phyloP scores from a whole-genome alignment of 2,888 invertebrate species.

The Drymonia ruficornis region DNA sequence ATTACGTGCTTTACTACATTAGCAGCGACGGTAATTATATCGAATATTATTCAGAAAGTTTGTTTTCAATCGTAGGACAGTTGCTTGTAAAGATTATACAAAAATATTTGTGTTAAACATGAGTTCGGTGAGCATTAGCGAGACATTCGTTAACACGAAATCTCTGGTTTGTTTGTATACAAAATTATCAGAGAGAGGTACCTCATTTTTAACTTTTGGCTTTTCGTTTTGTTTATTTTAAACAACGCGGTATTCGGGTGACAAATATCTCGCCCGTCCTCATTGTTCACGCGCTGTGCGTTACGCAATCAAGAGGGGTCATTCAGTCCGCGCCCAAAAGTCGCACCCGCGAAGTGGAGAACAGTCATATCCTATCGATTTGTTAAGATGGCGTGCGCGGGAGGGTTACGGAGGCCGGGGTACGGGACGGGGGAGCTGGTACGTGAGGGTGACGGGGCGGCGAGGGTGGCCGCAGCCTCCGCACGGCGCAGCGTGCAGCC shows the following conservation, averaged over 20 bases:
- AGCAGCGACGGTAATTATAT: constrained; percentile 8
- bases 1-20: constrained; percentile 16
- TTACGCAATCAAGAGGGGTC: constrained; percentile 78
- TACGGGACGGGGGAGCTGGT: constrained; percentile 33
- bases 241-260: constrained; percentile 20
- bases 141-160: constrained; percentile 29
- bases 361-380: constrained; percentile 86
- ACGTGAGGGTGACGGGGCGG: constrained; percentile 56
- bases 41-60: constrained; percentile 1
- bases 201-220: constrained; percentile 19
- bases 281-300: constrained; percentile 59
- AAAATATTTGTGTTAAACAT: not conserved
- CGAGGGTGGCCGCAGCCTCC: constrained; percentile 74
- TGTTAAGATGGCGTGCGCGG: constrained; percentile 84
- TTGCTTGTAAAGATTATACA: not conserved
- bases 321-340: constrained; percentile 81
- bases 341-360: constrained; percentile 82
- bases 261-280: constrained; percentile 32
- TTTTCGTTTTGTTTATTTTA: constrained; percentile 21
- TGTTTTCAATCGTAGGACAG: not conserved
- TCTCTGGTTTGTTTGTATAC: constrained; percentile 29
- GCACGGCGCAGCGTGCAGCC: constrained; percentile 78
- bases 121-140: constrained; percentile 23
- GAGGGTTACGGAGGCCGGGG: constrained; percentile 53
- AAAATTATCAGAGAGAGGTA: constrained; percentile 15